phyloP scores from a whole-genome alignment of 2,888 invertebrate species.

The Lapara coniferarum region DNA sequence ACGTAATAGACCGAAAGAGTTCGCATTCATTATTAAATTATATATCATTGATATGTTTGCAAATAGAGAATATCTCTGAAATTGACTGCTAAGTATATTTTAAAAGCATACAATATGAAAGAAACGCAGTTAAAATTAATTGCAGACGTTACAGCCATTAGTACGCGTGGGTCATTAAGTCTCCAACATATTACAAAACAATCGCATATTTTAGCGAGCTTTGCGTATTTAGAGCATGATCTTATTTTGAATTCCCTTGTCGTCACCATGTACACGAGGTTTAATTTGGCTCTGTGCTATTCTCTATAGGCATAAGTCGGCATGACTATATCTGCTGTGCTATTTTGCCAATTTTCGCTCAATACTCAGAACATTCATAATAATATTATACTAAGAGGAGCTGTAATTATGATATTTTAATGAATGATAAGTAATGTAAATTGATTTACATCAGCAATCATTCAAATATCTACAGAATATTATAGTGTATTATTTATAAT shows the following conservation, averaged over 20 bases:
- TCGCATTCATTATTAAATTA: background rate
- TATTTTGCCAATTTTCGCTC: background rate
- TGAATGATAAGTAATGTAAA: no score
- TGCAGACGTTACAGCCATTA: conserved; percentile 29
- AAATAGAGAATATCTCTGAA: no score
- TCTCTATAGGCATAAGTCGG: background rate
- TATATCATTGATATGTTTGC: background rate
- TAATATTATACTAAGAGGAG: background rate
- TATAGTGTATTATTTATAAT: no score
- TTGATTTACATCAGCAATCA: no score
- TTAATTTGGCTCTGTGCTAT: conserved; percentile 45
- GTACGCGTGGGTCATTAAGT: conserved; percentile 34
- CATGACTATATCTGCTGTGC: background rate
- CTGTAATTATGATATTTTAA: no score
- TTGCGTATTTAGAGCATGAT: conserved; percentile 35
- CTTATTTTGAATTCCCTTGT: conserved; percentile 42
- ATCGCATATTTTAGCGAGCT: conserved; percentile 30
- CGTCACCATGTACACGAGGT: conserved; percentile 39
- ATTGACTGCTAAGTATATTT: background rate
- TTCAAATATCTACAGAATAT: no score
- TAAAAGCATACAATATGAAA: background rate
- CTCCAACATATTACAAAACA: conserved; percentile 36
- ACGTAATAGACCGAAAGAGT: background rate
- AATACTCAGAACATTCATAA: background rate
- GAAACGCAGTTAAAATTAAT: conserved; percentile 22